Base-by-base conservation (phyloP, 2,113 vertebrate species). In the Oncorhynchus mykiss region DNA sequence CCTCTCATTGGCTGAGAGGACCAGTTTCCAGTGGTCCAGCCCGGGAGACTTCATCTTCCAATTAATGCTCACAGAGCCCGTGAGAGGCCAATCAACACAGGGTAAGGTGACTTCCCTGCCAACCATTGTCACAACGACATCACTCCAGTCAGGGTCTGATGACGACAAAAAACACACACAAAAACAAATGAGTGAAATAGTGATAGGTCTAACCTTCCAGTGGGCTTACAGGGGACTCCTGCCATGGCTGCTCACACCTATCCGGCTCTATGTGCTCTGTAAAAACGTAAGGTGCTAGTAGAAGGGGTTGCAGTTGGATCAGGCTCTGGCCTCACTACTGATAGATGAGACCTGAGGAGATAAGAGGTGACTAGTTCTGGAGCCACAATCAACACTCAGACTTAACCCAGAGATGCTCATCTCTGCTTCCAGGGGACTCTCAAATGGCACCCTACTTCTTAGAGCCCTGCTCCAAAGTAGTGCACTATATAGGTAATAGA, bases 41-140 rank as follows among this genome's bases (percentile, higher is more conserved):
- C 66, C 69, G 1, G 49, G 29, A 48, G 73, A 31, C 80, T 86
- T 87, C 70, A 82, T 75, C 80, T 34, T 82, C 93, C 93, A 94
- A 70, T 84, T 89, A 29, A 94, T 72, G 49, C 62, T 4, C 54
- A 88, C 57, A 0, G 60, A 13, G 3, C 73, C 75, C 74, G 3
- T 77, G 2, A 51, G 49, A 34, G 74, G 49, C 18, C 9, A 16
- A 66, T 87, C 78, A 29, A 66, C 81, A 69, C 93, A 94, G 76
- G 67, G 49, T 78, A 94, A 80, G 25, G 86, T 88, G 77, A 84
- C 71, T 0, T 45, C 14, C 9, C 1, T 45, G 12, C 80, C 85
- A 29, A 77, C 84, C 70, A n/a, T 68, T 3, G 54, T 83, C 80
- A 94, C 85, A 45, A 91, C 70, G 20, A 90, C 86, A 73, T 93